These are phyloP conservation scores for Batillaria attramentaria DNA, from an alignment of 1,140 invertebrate genomes.

Conservation along the genomic window DNA sequence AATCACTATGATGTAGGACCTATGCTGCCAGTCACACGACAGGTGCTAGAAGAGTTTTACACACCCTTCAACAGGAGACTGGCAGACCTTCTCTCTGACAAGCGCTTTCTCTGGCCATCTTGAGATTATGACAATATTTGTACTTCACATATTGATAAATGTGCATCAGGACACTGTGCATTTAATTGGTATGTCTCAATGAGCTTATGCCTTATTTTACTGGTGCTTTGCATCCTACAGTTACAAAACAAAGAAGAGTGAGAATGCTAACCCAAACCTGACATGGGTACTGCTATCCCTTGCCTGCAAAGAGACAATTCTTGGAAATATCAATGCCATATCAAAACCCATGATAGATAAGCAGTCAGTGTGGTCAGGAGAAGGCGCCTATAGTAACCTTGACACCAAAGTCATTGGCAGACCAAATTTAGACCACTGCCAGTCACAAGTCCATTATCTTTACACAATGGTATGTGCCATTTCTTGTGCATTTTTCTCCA, in stretches of 20 bases:
- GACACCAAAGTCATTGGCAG: too few relatives aligned
- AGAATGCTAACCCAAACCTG: background rate
- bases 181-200: background rate
- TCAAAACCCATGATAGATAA: too few relatives aligned
- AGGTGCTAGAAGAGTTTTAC: conserved; percentile 9
- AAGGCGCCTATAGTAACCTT: too few relatives aligned
- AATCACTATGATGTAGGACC: background rate
- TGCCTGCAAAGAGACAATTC: too few relatives aligned
- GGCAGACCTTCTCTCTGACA: background rate
- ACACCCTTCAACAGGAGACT: background rate
- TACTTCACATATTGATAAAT: background rate
- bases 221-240: background rate
- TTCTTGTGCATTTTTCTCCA: too few relatives aligned
- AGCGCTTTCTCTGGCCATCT: background rate
- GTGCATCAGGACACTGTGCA: background rate
- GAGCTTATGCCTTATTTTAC: background rate
- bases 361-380: too few relatives aligned
- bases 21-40: conserved; percentile 7
- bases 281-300: background rate
- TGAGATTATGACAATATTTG: background rate
- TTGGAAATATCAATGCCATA: too few relatives aligned
- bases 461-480: too few relatives aligned
- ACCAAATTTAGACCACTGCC: too few relatives aligned
- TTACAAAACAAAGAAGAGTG: background rate
- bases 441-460: too few relatives aligned